These are phyloP conservation scores for Chondrosia reniformis DNA, from an alignment of 37 sponge, comb jelly and placozoan genomes.

Conservation along the genomic window DNA sequence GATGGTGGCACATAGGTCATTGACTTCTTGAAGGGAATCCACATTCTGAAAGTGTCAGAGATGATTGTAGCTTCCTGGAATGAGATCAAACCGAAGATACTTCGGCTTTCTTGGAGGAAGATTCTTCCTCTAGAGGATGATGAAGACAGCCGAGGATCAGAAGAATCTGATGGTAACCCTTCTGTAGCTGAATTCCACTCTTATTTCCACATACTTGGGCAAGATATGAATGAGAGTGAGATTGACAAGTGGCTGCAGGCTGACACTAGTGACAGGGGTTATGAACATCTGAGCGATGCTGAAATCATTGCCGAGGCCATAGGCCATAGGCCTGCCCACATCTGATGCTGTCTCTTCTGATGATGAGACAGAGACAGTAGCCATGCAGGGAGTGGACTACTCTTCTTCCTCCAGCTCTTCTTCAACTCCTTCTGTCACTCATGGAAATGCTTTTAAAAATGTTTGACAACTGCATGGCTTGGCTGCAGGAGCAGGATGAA, in stretches of 20 bases:
- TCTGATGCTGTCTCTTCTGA: not conserved
- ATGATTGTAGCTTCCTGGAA: conserved; percentile 23
- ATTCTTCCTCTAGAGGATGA: not conserved
- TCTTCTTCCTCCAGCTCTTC: not conserved
- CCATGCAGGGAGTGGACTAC: not conserved
- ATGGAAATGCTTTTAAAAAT: conserved; percentile 3
- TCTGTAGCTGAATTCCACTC: not conserved
- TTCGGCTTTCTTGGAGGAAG: conserved; percentile 3
- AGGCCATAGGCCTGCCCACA: no score
- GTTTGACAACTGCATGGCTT: not conserved
- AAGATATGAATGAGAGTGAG: conserved; percentile 17
- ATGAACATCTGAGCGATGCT: not conserved
- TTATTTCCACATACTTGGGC: not conserved
- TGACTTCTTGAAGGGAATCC: conserved; percentile 46
- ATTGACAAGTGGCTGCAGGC: conserved; percentile 17
- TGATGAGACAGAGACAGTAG: conserved; percentile 3
- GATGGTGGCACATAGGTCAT: conserved; percentile 34
- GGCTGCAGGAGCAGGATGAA: not conserved
- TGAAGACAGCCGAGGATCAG: not conserved
- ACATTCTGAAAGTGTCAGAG: conserved; percentile 29
- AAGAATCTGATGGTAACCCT: conserved; percentile 1
- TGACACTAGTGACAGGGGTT: conserved; percentile 7
- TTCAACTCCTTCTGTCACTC: no score
- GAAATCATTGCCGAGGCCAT: conserved; percentile 10
- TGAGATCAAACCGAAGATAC: conserved; percentile 12